Conservation (phyloP, 2,888 invertebrate species). For the Gryllus longicercus region DNA sequence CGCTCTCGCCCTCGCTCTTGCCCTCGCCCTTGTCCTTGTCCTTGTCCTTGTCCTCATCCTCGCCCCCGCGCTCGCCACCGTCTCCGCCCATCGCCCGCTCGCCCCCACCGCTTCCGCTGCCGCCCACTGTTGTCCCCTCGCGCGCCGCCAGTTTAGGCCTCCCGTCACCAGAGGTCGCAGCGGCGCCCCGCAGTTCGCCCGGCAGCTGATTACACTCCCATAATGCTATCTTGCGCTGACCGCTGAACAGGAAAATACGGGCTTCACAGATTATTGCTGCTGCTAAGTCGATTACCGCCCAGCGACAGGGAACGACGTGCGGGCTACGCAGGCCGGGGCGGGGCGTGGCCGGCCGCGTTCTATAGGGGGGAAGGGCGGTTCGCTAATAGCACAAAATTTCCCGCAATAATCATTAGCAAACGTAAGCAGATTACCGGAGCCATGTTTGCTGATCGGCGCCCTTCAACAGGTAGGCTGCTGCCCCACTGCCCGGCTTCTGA, state of each 20-base stretch:
- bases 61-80: too few species aligned
- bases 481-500: not conserved
- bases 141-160: too few species aligned
- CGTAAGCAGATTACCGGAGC: not conserved
- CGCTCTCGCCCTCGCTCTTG: too few species aligned
- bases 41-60: too few species aligned
- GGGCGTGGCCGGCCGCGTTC: not conserved
- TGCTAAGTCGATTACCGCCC: constrained; percentile 1
- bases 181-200: not conserved
- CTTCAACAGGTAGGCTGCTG: not conserved
- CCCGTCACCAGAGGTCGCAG: too few species aligned
- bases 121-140: too few species aligned
- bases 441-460: not conserved
- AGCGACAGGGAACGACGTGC: not conserved
- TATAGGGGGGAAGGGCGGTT: not conserved
- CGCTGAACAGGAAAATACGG: constrained; percentile 17
- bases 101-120: too few species aligned
- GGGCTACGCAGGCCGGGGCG: not conserved
- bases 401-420: constrained; percentile 17
- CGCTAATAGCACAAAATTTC: constrained; percentile 17
- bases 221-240: constrained; percentile 8
- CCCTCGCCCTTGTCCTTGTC: too few species aligned
- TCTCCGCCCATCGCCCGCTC: too few species aligned
- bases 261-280: constrained; percentile 10
- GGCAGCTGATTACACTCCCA: constrained; percentile 10